Conservation (phyloP, 2,113 vertebrate species). For the Bubo blakistoni region DNA sequence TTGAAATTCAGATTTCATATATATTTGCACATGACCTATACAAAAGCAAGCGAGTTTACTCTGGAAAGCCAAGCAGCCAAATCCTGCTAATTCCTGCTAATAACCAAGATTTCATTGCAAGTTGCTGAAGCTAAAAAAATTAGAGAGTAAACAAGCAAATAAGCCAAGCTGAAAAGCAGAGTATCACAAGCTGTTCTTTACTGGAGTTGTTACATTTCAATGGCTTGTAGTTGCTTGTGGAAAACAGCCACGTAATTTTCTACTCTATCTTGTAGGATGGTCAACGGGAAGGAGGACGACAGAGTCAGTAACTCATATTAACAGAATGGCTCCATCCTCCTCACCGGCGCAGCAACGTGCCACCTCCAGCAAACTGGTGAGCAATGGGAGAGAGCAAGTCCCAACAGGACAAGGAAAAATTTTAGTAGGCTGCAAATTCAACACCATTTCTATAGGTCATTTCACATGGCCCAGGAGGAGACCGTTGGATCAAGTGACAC, state of each 20-base stretch:
- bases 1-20: background rate
- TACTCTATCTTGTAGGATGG: background rate
- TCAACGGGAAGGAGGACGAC: background rate
- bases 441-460: background rate
- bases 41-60: background rate
- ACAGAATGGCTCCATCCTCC: background rate
- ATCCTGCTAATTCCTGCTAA: conserved; percentile 23
- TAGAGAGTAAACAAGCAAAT: conserved; percentile 15
- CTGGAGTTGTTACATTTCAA: background rate
- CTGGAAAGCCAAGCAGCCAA: background rate
- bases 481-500: background rate
- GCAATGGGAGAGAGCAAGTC: background rate
- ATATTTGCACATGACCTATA: background rate
- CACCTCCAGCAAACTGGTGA: background rate
- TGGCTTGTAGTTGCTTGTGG: background rate
- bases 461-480: background rate
- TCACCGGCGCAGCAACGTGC: background rate
- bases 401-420: background rate
- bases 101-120: background rate
- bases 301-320: background rate
- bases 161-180: background rate
- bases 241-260: background rate
- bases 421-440: background rate
- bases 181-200: background rate
- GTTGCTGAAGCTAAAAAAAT: background rate